Base-by-base conservation (phyloP, 64 coral and sea anemone genomes). In the Anthopleura sola region DNA sequence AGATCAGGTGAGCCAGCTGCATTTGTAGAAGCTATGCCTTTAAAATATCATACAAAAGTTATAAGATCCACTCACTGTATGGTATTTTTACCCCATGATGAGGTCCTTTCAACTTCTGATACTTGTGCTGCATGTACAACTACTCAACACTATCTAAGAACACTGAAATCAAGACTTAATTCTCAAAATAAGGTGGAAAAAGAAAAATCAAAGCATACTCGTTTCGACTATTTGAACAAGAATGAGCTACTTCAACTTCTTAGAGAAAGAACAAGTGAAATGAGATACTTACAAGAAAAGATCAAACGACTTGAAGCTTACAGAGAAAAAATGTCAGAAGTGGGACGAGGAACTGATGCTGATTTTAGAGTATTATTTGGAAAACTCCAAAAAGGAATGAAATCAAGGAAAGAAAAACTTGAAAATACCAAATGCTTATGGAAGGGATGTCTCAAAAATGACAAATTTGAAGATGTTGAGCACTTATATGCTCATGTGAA, bases 401-500 rank as follows among this genome's bases (percentile, higher is more conserved):
- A 56, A 44, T 66, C 84, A 37, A 68, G 24, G 58, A 88, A 89
- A 21, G 56, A 75, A 62, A 79, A 75, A 86, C 37, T 80, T 44
- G 40, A 85, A 68, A 81, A 81, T 48, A 53, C 78, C 9, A 79
- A 24, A 74, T 93, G 87, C 75, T 55, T 76, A 66, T 93, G 83
- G 92, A 66, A 78, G 20, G 16, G 46, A 37, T 89, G 87, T 58
- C 31, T 37, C 16, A 77, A 29, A 71, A 49, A n/a, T 47, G 79
- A 60, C 18, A 88, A 71, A 19, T 90, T 93, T 89, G 46, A 89
- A 75, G 78, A 90, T 60, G 87, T 94, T 40, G 87, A 90, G 46
- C 29, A 86, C 33, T 74, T 94, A 3, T 94, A 86, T 28, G 26
- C 12, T 34, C 92, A 94, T 36, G 85, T 56, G 19, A 93, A 89